Conservation (phyloP, 2,797 vertebrate genomes). For the Discoglossus pictus region DNA sequence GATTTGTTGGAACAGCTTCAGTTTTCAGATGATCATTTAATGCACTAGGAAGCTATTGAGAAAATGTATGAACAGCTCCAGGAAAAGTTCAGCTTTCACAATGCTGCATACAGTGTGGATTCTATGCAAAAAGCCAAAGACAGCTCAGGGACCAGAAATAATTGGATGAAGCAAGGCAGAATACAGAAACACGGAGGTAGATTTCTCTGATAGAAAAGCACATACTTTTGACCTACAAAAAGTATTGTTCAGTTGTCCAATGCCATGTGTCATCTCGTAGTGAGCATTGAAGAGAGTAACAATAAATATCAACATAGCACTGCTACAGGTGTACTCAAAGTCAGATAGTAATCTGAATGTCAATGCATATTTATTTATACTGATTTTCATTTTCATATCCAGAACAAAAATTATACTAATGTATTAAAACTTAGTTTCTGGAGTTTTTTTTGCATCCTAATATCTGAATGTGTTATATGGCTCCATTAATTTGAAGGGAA, state of each 20-base stretch:
- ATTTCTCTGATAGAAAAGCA: constrained; percentile 21
- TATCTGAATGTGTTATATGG: no score
- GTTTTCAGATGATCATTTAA: constrained; percentile 12
- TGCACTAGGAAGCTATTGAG: constrained; percentile 20
- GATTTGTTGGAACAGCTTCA: constrained; percentile 1
- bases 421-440: no score
- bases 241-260: constrained; percentile 5
- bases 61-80: constrained; percentile 22
- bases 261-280: background rate
- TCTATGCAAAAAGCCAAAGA: constrained; percentile 10
- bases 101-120: constrained; percentile 19
- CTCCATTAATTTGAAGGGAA: no score
- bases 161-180: constrained; percentile 22
- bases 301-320: background rate
- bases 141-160: constrained; percentile 38
- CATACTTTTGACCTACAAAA: constrained; percentile 15
- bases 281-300: background rate
- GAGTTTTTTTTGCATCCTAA: no score
- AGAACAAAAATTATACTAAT: no score
- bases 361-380: no score
- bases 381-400: no score
- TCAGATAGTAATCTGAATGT: no score
- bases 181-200: constrained; percentile 2
- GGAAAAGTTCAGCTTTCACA: constrained; percentile 37
- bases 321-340: no score